Conservation (phyloP, 2,113 vertebrate genomes). For the Salvelinus fontinalis region DNA sequence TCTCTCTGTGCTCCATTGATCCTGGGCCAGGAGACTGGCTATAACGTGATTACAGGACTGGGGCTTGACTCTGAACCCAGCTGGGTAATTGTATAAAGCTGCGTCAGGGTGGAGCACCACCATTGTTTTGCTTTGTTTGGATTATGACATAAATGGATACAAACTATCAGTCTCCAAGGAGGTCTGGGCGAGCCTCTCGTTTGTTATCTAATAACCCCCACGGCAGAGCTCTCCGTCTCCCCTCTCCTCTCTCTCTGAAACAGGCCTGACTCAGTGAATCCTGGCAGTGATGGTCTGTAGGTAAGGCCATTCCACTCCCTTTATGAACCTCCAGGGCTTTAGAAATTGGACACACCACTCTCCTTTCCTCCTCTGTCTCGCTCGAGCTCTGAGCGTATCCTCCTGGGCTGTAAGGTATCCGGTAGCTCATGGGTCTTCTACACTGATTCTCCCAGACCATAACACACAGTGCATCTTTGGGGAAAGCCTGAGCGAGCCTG, state of each 20-base stretch:
- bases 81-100: slow-evolving; percentile 65
- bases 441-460: not conserved
- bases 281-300: too few relatives aligned
- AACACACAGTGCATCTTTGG: not conserved
- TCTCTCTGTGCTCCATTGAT: slow-evolving; percentile 54
- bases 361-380: not conserved
- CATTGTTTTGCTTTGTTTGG: slow-evolving; percentile 56
- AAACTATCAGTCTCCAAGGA: slow-evolving; percentile 56
- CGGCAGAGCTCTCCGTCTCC: not conserved
- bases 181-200: slow-evolving; percentile 17
- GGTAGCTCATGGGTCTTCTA: not conserved
- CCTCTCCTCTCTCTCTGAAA: not conserved
- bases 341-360: not conserved
- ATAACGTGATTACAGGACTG: slow-evolving; percentile 62
- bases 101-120: slow-evolving; percentile 45
- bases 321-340: not conserved
- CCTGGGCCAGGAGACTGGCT: slow-evolving; percentile 40
- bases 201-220: slow-evolving; percentile 38
- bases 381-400: not conserved
- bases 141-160: slow-evolving; percentile 69
- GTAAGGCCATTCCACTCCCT: not conserved
- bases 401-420: not conserved
- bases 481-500: not conserved
- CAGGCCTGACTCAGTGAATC: not conserved
- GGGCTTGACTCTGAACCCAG: slow-evolving; percentile 26